Conservation (phyloP, 1,140 invertebrate species). For the Muscidifurax raptorellus region DNA sequence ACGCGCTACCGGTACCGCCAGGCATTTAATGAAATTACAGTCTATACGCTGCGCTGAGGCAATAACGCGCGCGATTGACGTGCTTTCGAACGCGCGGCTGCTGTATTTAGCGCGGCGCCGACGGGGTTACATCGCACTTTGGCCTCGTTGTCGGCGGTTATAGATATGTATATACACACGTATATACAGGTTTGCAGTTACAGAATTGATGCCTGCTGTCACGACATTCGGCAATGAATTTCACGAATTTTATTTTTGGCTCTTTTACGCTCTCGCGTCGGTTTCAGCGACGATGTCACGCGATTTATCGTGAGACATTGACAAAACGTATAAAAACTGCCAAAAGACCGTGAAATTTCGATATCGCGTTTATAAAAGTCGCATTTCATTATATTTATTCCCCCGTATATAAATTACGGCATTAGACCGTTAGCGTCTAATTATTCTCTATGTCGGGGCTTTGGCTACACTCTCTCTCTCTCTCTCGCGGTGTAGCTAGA, state of each 20-base stretch:
- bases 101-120: background rate
- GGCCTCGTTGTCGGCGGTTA: too few species aligned
- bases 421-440: constrained; percentile 45
- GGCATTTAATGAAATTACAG: constrained; percentile 19
- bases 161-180: too few species aligned
- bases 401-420: constrained; percentile 41
- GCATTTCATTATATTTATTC: constrained; percentile 44
- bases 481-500: background rate
- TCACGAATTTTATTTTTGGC: too few species aligned
- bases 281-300: too few species aligned
- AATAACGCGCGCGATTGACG: background rate
- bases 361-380: constrained; percentile 28
- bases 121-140: background rate
- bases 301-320: too few species aligned
- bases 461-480: background rate
- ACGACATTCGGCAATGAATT: too few species aligned
- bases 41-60: background rate
- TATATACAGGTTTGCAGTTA: too few species aligned
- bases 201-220: too few species aligned
- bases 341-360: background rate
- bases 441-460: constrained; percentile 36
- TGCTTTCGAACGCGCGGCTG: background rate
- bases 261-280: background rate
- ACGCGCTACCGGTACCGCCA: background rate
- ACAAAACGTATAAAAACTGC: background rate